phyloP scores from a whole-genome alignment of 2,113 vertebrate species.

The Naja naja region DNA sequence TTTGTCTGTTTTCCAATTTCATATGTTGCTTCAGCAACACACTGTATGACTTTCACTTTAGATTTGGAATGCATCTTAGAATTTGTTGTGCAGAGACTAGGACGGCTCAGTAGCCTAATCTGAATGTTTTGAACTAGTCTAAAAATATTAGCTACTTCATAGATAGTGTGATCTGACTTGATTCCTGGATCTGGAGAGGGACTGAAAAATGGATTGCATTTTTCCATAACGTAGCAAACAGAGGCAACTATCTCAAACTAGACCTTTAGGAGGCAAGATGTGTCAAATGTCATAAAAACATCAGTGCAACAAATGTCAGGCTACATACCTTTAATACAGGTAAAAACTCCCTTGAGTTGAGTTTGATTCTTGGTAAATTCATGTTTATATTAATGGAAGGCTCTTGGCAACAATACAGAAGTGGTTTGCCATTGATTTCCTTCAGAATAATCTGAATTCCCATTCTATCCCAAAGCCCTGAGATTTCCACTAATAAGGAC shows the following conservation, averaged over 20 bases:
- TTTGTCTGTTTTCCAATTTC: not conserved
- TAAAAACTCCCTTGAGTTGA: not conserved
- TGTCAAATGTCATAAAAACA: not conserved
- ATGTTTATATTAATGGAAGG: not conserved
- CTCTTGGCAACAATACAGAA: not conserved
- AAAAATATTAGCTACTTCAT: not conserved
- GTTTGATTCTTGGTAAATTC: not conserved
- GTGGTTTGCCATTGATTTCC: not conserved
- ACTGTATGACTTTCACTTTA: not conserved
- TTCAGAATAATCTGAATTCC: not conserved
- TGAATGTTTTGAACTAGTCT: not conserved
- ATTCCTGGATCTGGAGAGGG: not conserved
- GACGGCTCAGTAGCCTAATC: not conserved
- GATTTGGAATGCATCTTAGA: not conserved
- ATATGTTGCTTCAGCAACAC: not conserved
- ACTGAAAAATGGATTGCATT: not conserved
- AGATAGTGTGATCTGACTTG: not conserved
- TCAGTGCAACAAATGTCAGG: not conserved
- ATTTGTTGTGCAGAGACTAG: not conserved
- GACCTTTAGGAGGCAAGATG: not conserved
- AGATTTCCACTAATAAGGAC: not conserved
- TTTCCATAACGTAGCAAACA: not conserved
- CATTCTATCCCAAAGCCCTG: not conserved
- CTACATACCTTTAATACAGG: not conserved
- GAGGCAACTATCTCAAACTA: not conserved